Evolutionary conservation across 2,797 vertebrate species (phyloP), one percentile per base, ranked within the genome.

Genomic region (Silurus lanzhouensis): DNA sequence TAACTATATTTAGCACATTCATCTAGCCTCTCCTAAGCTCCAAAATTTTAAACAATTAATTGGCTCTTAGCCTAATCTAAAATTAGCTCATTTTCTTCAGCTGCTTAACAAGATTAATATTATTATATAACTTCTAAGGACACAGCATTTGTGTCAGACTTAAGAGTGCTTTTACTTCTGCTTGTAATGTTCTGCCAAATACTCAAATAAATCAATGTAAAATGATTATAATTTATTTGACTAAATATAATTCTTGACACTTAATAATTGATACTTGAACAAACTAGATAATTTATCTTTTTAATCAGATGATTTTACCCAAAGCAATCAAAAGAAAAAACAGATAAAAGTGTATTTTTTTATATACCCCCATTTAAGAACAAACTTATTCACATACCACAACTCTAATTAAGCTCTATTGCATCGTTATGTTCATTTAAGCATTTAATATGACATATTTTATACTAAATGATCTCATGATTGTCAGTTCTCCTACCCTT

Each of bases 401-500:
- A 13, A 38, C 75, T 25, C 55, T 22, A 38, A 0, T 38, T 77
- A 6, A 12, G 55, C 75, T 77, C 3, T 38, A 77, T 38, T 58
- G 20, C 9, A 60, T 60, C 7, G 15, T 22, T 61, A 38, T 60
- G 52, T 58, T 57, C 2, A 44, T 61, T 38, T 19, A 22, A 3
- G 25, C 27, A 61, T 2, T 38, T 6, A 78, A 61, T 22, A 61
- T 22, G 10, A 9, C 17, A 78, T 76, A 15, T 25, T 58, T 7
- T 31, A 20, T 60, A 44, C 27, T 60, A 78, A 60, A 38, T 25
- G 6, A 75, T 60, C 55, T 60, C 17, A 31, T 60, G 31, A 44
- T 63, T 38, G 31, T 79, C 12, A 79, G 38, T 89, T 72, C 60
- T n/a, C 8, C 27, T 15, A 48, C 84, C 5, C 55, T 25, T 87